Conservation (phyloP, 2,113 vertebrate genomes). For the Syrrhaptes paradoxus region DNA sequence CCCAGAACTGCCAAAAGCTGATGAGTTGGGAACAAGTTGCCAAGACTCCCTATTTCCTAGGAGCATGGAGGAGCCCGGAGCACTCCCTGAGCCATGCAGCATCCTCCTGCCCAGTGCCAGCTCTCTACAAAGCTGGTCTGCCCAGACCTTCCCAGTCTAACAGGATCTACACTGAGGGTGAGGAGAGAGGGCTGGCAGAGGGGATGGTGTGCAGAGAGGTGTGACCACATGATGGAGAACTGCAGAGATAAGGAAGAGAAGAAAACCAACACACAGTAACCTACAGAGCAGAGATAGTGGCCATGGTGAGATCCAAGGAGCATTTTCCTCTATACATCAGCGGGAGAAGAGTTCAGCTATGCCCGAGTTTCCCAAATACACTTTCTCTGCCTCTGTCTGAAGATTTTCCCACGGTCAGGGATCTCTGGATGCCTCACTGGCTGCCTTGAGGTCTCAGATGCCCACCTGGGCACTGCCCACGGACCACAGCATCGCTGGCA, state of each 20-base stretch:
- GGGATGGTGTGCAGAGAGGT: accelerated
- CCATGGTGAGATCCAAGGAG: not conserved
- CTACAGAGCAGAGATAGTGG: not conserved
- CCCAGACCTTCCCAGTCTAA: not conserved
- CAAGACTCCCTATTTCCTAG: not conserved
- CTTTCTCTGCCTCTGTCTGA: not conserved
- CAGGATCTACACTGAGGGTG: accelerated
- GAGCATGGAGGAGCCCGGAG: not conserved
- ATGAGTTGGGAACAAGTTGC: not conserved
- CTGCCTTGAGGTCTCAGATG: not conserved
- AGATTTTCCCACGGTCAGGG: not conserved
- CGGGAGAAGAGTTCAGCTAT: not conserved
- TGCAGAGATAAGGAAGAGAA: not conserved
- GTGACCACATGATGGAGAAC: not conserved
- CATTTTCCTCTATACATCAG: not conserved
- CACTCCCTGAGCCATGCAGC: not conserved
- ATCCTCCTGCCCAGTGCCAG: not conserved
- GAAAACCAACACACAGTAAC: not conserved
- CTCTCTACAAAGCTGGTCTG: not conserved
- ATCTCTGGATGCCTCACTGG: not conserved
- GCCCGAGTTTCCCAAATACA: accelerated
- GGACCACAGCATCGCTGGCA: accelerated
- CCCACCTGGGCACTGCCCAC: accelerated
- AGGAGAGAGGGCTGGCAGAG: not conserved
- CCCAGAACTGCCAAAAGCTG: not conserved